Evolutionary conservation across 2,797 vertebrate genomes (phyloP), one percentile per base, ranked within the genome.

Genomic region (Macroramphosus scolopax): DNA sequence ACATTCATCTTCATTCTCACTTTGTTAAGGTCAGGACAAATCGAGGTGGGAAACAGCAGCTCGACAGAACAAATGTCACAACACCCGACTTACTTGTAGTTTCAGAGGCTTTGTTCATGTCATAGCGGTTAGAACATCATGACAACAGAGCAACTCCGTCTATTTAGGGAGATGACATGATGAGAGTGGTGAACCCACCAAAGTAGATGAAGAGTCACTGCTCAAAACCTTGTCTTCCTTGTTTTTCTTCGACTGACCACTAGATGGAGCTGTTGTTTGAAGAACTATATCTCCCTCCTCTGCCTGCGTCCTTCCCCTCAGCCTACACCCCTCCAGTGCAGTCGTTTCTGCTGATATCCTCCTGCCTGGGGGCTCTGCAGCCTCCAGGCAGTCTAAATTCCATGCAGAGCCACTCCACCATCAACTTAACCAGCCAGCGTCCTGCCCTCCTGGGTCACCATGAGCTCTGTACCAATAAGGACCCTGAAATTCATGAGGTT

Each of bases 231-330:
- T 22, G 20, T 22, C 20, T 6, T 22, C 20, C n/a, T n/a, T 32
- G 10, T 6, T 51, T 24, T n/a, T 40, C 10, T 4, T 5, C 1
- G 6, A 17, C 8, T 46, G 47, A n/a, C 31, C 84, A 65, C 73
- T 66, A 67, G 84, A 70, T 80, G 77, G 71, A 22, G 72, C 42
- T 70, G 63, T 79, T 78, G 84, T 33, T 78, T 63, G 64, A 62
- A 54, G 26, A 71, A 73, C 55, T 29, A 0, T 0, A 1, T 15
- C 1, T 4, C 18, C 45, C 6, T 25, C 2, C 24, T 50, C 17
- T 30, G 14, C 42, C 16, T 31, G 2, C 6, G 16, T 42, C 16
- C 25, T 33, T 40, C 45, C 8, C 20, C 6, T 48, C 2, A 31
- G 51, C 53, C 32, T 50, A 65, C 64, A 63, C 44, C 56, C 58